Evolutionary conservation across 2,113 vertebrate genomes (phyloP).

Genomic region (Cricetomys ansorgei): DNA sequence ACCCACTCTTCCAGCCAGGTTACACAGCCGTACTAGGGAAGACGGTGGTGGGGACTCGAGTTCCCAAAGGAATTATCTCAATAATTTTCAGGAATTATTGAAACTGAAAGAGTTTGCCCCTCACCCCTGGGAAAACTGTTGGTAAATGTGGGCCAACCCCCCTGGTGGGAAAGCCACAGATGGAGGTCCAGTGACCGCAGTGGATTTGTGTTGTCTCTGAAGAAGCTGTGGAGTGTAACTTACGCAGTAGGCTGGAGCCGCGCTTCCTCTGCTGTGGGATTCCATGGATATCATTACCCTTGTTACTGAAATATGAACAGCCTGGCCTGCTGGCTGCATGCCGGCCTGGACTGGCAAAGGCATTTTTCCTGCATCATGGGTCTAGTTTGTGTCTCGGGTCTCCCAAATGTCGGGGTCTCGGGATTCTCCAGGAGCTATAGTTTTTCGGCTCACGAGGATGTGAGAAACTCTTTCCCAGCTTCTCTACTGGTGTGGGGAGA

Average conservation of each 20-base stretch:
- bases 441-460: conserved; percentile 30
- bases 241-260: not conserved
- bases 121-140: conserved; percentile 18
- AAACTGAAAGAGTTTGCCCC: not conserved
- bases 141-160: conserved; percentile 49
- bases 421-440: conserved; percentile 17
- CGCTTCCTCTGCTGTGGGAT: conserved; percentile 46
- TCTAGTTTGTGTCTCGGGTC: conserved; percentile 1
- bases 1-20: not conserved
- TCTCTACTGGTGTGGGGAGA: not conserved
- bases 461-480: not conserved
- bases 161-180: conserved; percentile 58
- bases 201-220: conserved; percentile 48
- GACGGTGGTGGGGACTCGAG: not conserved
- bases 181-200: conserved; percentile 55
- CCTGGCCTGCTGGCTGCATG: not conserved
- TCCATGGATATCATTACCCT: conserved; percentile 15
- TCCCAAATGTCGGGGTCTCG: not conserved
- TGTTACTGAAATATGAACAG: conserved; percentile 54
- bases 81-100: not conserved
- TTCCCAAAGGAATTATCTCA: not conserved
- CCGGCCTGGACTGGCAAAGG: not conserved
- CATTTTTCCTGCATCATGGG: not conserved
- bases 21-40: not conserved
- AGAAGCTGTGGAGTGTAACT: conserved; percentile 47